These are phyloP conservation scores for Eutrigla gurnardus DNA, from an alignment of 2,797 vertebrate species.

Conservation along the genomic window DNA sequence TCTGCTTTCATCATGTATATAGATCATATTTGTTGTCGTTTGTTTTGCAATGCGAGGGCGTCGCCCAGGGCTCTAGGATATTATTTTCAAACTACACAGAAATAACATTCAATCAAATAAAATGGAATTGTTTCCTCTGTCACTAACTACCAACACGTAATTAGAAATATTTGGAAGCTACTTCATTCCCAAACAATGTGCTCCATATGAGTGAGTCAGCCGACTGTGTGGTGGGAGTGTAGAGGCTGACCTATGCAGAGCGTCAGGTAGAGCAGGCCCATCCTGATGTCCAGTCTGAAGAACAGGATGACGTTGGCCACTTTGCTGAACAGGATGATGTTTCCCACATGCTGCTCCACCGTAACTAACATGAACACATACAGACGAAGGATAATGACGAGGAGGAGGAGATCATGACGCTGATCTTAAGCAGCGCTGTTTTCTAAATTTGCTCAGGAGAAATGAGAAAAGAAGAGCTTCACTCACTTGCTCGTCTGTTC, in stretches of 20 bases:
- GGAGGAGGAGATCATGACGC: not conserved
- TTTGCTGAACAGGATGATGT: constrained; percentile 98
- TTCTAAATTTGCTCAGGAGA: not conserved
- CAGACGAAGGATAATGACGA: not conserved
- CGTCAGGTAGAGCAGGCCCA: constrained; percentile 95
- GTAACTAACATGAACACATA: constrained; percentile 84
- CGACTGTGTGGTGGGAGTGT: not conserved
- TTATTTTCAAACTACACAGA: no score
- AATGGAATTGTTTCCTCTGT: no score
- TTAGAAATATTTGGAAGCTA: no score
- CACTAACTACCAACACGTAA: no score
- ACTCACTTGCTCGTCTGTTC: constrained; percentile 95
- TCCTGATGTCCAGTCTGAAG: constrained; percentile 94
- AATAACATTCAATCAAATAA: no score
- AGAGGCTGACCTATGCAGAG: constrained; percentile 86
- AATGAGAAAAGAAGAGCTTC: not conserved
- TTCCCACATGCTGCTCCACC: constrained; percentile 95
- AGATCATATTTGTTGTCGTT: no score
- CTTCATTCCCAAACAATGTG: no score
- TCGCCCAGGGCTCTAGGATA: no score
- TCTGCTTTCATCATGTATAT: no score
- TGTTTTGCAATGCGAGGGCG: no score
- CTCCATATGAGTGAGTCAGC: not conserved
- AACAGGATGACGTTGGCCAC: constrained; percentile 96
- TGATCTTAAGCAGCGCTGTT: not conserved